A percentile compares a stretch with the other conserved stretches of the same genome.
phyloP scores from a whole-genome alignment of 2,113 vertebrate genomes.

The human (Homo sapiens) region GRCh38 chr22:29208501-29209000 shows the following conservation, averaged over 20 bases:
- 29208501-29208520: background rate
- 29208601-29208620: background rate
- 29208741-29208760: background rate
- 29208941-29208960: background rate
- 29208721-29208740: background rate
- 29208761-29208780: background rate
- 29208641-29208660: background rate
- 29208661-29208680: background rate
- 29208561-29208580: background rate
- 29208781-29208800: background rate
- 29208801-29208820: background rate
- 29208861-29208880: rapidly evolving
- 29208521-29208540: background rate
- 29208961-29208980: background rate
- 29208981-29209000: background rate
- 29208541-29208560: background rate
- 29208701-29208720: background rate
- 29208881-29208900: background rate
- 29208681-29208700: background rate
- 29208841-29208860: background rate
- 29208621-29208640: background rate
- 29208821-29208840: background rate
- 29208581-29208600: too few relatives aligned
- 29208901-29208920: background rate
- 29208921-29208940: conserved; percentile 31